Base-by-base conservation (phyloP, 2,888 invertebrate species). In the Laspeyria flexula region DNA sequence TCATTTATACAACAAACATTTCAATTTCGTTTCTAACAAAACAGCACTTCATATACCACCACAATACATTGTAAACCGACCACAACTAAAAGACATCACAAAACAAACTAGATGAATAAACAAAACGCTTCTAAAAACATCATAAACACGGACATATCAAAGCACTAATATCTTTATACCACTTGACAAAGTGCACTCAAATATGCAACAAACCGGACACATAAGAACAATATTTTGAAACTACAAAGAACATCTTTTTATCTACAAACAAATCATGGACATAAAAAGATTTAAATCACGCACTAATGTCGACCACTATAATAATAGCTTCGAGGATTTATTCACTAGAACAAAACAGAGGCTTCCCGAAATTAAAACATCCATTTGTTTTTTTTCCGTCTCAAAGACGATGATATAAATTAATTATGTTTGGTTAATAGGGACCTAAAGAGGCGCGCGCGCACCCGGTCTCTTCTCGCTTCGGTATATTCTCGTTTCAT, bases 361-460 rank as follows among this genome's bases (percentile, higher is more conserved):
- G 55, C 44, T 60, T 59, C 81, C 77, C 76, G 70, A 81, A 85
- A 85, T 85, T 82, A 81, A 82, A 83, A 78, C 73, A 76, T 79
- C 71, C 56, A 55, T 54, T 62, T 69, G 66, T 77, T 55, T 62
- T 65, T 71, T 70, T 73, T 59, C 51, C 63, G 62, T 38, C 42
- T 42, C 42, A 43, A 45, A 45, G 41, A 45, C 41, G 64, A 58
- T 79, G 82, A 83, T 86, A 85, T 85, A 84, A 87, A 90, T 89
- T 88, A 88, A 90, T 88, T 88, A 84, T 85, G 84, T 88, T 87
- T 84, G 79, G 81, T 83, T 88, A 88, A 87, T 86, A 82, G 83
- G 69, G 71, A 12, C 21, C 40, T 44, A 35, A 45, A 37, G 40
- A 31, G 33, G 60, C 66, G 62, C 70, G 58, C 60, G 69, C 75